A percentile compares a stretch with the other conserved stretches of the same genome.
Evolutionary conservation across 2,888 invertebrate genomes (phyloP).

Genomic region (Empis stercorea): DNA sequence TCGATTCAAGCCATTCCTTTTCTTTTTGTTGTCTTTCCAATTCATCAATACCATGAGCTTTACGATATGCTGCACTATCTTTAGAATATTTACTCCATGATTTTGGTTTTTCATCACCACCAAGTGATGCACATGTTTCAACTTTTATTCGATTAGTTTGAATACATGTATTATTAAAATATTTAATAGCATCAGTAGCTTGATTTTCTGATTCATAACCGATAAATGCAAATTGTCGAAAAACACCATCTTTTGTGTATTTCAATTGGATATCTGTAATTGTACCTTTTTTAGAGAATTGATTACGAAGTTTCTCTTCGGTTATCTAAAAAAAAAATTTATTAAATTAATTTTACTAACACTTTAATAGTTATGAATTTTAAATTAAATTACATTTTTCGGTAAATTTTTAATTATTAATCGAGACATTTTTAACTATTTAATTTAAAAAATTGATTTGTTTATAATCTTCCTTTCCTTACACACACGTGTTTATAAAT

Average conservation of each 20-base stretch:
- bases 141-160: conserved; percentile 72
- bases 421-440: neutral
- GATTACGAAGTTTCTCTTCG: conserved; percentile 57
- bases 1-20: conserved; percentile 17
- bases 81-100: conserved; percentile 87
- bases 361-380: too few relatives aligned
- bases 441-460: too few relatives aligned
- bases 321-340: conserved; percentile 54
- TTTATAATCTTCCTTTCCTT: too few relatives aligned
- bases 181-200: conserved; percentile 60
- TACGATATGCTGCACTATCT: conserved; percentile 57
- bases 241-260: conserved; percentile 81
- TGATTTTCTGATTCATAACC: conserved; percentile 75
- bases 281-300: conserved; percentile 68
- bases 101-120: conserved; percentile 63
- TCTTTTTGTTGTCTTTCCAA: conserved; percentile 22
- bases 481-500: too few relatives aligned
- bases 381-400: conserved; percentile 51
- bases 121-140: conserved; percentile 55
- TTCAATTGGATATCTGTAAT: conserved; percentile 92
- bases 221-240: conserved; percentile 86
- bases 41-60: conserved; percentile 35
- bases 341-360: conserved; percentile 20
- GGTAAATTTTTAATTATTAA: conserved; percentile 38
- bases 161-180: conserved; percentile 75